Evolutionary conservation across 2,113 vertebrate species (phyloP).

Genomic region (Silurus asotus): DNA sequence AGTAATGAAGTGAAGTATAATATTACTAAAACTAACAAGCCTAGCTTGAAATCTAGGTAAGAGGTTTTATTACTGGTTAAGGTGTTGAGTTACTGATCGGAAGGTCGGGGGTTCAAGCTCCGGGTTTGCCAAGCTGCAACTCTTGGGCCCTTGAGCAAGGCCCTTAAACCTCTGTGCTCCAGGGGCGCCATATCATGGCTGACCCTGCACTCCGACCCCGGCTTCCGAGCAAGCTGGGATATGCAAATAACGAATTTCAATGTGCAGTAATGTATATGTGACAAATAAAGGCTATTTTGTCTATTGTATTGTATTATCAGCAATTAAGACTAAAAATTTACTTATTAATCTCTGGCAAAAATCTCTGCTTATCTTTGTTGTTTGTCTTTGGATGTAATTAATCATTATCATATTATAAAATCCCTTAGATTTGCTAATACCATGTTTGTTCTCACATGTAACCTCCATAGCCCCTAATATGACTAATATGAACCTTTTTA

Average conservation of each 20-base stretch:
- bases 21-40: background rate
- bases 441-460: background rate
- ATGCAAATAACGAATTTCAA: too few relatives aligned
- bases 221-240: too few relatives aligned
- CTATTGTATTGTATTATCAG: background rate
- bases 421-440: background rate
- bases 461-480: background rate
- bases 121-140: too few relatives aligned
- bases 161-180: too few relatives aligned
- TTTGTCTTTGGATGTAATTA: background rate
- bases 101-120: too few relatives aligned
- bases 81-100: too few relatives aligned
- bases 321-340: background rate
- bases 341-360: background rate
- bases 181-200: too few relatives aligned
- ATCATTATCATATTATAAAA: background rate
- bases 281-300: too few relatives aligned
- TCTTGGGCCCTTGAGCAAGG: too few relatives aligned
- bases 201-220: too few relatives aligned
- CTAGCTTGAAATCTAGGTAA: background rate
- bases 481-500: constrained; percentile 7
- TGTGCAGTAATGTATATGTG: too few relatives aligned
- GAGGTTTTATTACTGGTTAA: background rate
- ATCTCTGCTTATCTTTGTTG: background rate
- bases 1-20: background rate